Conservation (phyloP, 1,140 invertebrate genomes). For the Drosophila teissieri region DNA sequence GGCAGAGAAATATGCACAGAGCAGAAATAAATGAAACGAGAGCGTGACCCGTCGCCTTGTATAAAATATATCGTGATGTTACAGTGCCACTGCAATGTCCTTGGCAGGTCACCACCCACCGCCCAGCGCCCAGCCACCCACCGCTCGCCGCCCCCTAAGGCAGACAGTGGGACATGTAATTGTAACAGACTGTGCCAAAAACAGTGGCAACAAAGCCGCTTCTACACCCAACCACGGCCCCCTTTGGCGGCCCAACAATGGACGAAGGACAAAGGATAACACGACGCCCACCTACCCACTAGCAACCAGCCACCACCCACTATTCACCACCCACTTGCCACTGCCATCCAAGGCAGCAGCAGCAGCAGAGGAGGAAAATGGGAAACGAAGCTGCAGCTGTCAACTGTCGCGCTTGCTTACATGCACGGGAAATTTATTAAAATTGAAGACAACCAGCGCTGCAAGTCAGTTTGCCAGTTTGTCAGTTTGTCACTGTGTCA, state of each 20-base stretch:
- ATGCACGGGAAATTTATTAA: slow-evolving; percentile 76
- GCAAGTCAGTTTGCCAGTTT: slow-evolving; percentile 31
- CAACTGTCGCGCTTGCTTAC: slow-evolving; percentile 76
- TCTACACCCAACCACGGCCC: neutral
- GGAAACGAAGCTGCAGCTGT: slow-evolving; percentile 48
- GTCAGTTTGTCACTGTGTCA: slow-evolving; percentile 36
- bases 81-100: slow-evolving; percentile 63
- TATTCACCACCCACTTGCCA: neutral
- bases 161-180: slow-evolving; percentile 34
- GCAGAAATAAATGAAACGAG: slow-evolving; percentile 51
- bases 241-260: slow-evolving; percentile 15
- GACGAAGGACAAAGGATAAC: slow-evolving; percentile 23
- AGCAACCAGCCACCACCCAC: no score
- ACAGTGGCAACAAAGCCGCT: slow-evolving; percentile 42
- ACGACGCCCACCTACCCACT: slow-evolving; percentile 27
- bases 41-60: slow-evolving; percentile 41
- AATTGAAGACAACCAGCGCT: slow-evolving; percentile 70
- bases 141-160: neutral
- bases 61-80: slow-evolving; percentile 44
- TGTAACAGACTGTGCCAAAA: slow-evolving; percentile 56
- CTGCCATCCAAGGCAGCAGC: neutral
- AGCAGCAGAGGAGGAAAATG: slow-evolving; percentile 7
- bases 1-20: slow-evolving; percentile 31
- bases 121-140: neutral
- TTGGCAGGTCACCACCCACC: slow-evolving; percentile 33